Evolutionary conservation across 2,797 vertebrate genomes (phyloP), one percentile per base, ranked within the genome.

Genomic region (Hapalemur alaotrensis): DNA sequence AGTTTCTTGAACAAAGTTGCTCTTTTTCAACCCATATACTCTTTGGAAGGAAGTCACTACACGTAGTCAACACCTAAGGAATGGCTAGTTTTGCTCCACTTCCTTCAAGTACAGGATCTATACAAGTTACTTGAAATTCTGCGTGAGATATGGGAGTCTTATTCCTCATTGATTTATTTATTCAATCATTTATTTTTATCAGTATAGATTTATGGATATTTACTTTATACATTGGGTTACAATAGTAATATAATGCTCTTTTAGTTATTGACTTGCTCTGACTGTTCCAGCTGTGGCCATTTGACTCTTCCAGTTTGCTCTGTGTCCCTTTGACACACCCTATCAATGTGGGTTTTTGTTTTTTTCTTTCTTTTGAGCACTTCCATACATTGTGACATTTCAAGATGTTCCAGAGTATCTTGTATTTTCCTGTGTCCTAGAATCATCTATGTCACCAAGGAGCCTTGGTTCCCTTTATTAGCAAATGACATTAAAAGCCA

Each of bases 11-110:
- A 15, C 23, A 14, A 14, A 32, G 13, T n/a, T 30, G 20, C 18
- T 32, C 35, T 72, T 89, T 73, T 35, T 43, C 43, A 82, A 59
- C n/a, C 13, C 2, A 2, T 41, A 4, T 28, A 8, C 14, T 6
- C 18, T 61, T 23, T 17, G 41, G 79, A 52, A 54, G 14, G 50
- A 59, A 54, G 32, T 54, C 41, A 30, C 12, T 22, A 6, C 18
- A n/a, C 0, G 7, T 20, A 52, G 12, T 5, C 2, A 1, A 46
- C 5, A 15, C 2, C 3, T 6, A 4, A 30, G 10, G 32, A 35
- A 0, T 12, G 17, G 4, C 25, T 8, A 48, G 32, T 52, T 32
- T 57, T 48, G 11, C 14, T 50, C 10, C 7, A 17, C 22, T 5
- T 52, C 32, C 23, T 32, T 25, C 14, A 46, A 32, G 10, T 25